Evolutionary conservation across 1,140 invertebrate genomes (phyloP).

Genomic region (Arctopsyche grandis): DNA sequence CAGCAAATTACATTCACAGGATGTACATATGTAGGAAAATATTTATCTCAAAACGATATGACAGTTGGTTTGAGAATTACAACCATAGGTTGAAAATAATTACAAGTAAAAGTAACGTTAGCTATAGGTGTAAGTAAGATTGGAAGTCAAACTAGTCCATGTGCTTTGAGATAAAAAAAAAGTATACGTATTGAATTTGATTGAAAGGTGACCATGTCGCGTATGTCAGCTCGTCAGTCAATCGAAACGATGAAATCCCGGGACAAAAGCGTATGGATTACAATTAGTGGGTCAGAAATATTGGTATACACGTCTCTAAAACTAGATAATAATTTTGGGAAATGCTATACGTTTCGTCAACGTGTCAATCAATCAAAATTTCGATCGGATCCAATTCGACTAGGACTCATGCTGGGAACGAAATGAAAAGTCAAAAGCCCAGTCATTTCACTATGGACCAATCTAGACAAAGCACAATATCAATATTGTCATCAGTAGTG

Average conservation of each 20-base stretch:
- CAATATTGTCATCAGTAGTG: too few relatives aligned
- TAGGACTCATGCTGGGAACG: conserved; percentile 7
- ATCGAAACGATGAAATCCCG: too few relatives aligned
- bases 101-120: too few relatives aligned
- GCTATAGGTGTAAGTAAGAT: too few relatives aligned
- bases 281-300: background rate
- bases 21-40: too few relatives aligned
- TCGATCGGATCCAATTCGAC: background rate
- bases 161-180: background rate
- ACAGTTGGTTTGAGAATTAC: too few relatives aligned
- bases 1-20: too few relatives aligned
- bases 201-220: background rate
- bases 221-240: background rate
- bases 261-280: background rate
- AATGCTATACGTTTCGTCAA: background rate
- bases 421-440: background rate
- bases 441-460: too few relatives aligned
- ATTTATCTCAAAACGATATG: too few relatives aligned
- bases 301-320: background rate
- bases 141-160: too few relatives aligned
- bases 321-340: conserved; percentile 2
- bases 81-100: too few relatives aligned
- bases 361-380: conserved; percentile 20
- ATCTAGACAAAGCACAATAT: too few relatives aligned
- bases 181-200: background rate